Base-by-base conservation (phyloP, 2,888 invertebrate genomes). In the Pherbina coryleti region DNA sequence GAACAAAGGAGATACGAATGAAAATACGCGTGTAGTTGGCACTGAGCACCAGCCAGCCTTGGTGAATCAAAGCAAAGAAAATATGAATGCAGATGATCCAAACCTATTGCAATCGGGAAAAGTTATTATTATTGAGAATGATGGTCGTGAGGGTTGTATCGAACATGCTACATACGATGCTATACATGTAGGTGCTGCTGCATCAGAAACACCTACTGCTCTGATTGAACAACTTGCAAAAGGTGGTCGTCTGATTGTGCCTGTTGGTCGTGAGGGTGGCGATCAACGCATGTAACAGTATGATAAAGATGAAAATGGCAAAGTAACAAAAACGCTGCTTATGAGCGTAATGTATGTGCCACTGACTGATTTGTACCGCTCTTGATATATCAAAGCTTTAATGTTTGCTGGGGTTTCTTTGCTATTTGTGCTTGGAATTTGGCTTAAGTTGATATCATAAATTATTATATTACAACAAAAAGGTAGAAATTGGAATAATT, bases 321-420 rank as follows among this genome's bases (percentile, higher is more conserved):
- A 93, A 49, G 92, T 97, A 5, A 91, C 91, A 28, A 92, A 93
- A 79, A 94, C 94, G 83, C 92, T 93, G 60, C 91, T 99, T 11
- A 98, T 98, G 96, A 96, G 97, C 60, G 99, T 99, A 14, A 95
- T 98, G 83, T 99, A 97, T 88, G 99, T 99, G 51, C 99, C 99
- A 0, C 91, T 99, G 66, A 99, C 99, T 0, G 97, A 97, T 89
- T 93, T 94, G 88, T 92, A 83, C 78, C 81, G 83, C 0, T 85
- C 89, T 75, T 90, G 90, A 90, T 85, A 88, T 81, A 78, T 83
- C 57, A 67, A 81, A 37, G 75, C 81, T n/a, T 80, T 84, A 9
- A 85, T 83, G 80, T 75, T 80, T 34, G 5, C 83, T 57, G 60
- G 86, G 75, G 79, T 83, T 19, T 51, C 83, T 66, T 57, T 84